phyloP scores from a whole-genome alignment of 2,113 vertebrate genomes.

The Aegypius monachus region DNA sequence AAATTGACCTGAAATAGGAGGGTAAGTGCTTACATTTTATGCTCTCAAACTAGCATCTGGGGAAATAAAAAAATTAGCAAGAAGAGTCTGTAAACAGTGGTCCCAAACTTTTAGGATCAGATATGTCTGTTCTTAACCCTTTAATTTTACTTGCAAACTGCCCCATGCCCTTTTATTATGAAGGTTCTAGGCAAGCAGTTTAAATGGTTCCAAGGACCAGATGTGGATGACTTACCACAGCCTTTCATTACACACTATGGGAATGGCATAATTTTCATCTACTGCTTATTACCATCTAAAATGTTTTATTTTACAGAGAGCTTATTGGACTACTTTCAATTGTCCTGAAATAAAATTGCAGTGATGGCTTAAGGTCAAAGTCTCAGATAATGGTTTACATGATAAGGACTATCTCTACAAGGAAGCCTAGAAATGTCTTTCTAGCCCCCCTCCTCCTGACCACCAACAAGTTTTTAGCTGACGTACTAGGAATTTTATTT shows the following conservation, averaged over 20 bases:
- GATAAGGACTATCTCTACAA: background rate
- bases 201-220: background rate
- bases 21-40: background rate
- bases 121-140: background rate
- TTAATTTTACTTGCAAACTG: background rate
- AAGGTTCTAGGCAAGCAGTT: background rate
- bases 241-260: background rate
- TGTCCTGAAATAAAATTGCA: background rate
- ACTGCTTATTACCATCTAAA: background rate
- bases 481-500: background rate
- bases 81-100: background rate
- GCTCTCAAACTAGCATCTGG: background rate
- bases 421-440: background rate
- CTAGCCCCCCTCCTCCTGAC: background rate
- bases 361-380: background rate
- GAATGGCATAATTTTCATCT: background rate
- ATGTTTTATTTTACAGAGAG: background rate
- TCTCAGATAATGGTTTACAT: background rate
- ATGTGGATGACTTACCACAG: background rate
- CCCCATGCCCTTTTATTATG: background rate
- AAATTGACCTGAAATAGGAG: background rate
- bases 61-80: background rate
- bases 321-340: background rate
- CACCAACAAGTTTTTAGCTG: background rate
- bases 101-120: background rate